Percentiles rank a stretch among this genome's conserved stretches.
Evolutionary conservation across 2,113 vertebrate species (phyloP).

Genomic region (Xenopus borealis): DNA sequence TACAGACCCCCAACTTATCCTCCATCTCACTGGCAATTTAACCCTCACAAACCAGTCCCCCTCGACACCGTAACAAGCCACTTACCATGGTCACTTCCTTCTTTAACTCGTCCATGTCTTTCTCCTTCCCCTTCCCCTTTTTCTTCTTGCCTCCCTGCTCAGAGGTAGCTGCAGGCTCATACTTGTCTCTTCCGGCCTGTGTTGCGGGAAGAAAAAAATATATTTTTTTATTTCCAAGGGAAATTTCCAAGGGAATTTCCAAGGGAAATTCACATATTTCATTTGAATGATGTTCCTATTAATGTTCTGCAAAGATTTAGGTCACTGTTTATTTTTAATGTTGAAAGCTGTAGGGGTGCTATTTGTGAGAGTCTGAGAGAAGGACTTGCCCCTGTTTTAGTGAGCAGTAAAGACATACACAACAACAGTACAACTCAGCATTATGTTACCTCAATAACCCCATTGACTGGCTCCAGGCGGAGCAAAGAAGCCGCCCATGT

Average conservation of each 20-base stretch:
- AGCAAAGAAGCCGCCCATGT: too few relatives aligned
- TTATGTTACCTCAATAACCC: too few relatives aligned
- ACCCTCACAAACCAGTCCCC: neutral
- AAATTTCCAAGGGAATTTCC: too few relatives aligned
- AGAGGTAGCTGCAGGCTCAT: conserved; percentile 87
- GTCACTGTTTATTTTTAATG: too few relatives aligned
- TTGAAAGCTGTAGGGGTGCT: too few relatives aligned
- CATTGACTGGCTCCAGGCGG: too few relatives aligned
- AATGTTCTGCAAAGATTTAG: too few relatives aligned
- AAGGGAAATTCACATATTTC: neutral
- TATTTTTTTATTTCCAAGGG: neutral
- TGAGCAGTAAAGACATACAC: too few relatives aligned
- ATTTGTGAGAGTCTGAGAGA: too few relatives aligned
- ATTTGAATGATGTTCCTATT: too few relatives aligned
- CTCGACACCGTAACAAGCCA: neutral
- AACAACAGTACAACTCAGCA: too few relatives aligned
- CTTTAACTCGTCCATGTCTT: conserved; percentile 89
- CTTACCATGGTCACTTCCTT: conserved; percentile 92
- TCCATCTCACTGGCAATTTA: neutral
- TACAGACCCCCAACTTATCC: neutral
- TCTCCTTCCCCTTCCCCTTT: conserved; percentile 69
- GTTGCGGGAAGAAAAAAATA: neutral
- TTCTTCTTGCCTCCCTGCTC: conserved; percentile 72
- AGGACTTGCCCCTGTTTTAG: too few relatives aligned
- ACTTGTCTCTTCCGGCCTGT: conserved; percentile 89